Conservation (phyloP, 2,797 vertebrate genomes). For the Acanthornis magna region DNA sequence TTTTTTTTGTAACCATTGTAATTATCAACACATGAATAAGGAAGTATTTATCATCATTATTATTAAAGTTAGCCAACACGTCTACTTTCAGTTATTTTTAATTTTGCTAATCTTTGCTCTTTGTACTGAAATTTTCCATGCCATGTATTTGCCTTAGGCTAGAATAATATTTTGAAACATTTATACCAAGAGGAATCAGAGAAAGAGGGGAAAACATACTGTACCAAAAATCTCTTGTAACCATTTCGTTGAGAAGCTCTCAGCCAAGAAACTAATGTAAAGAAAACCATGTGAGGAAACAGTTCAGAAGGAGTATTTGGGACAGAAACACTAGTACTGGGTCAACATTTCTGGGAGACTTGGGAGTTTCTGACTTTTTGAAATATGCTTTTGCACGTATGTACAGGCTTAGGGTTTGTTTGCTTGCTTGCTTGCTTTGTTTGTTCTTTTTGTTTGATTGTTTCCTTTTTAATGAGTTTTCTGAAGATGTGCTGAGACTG, state of each 20-base stretch:
- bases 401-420: background rate
- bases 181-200: background rate
- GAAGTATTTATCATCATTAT: background rate
- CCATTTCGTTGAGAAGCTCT: background rate
- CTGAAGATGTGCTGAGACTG: background rate
- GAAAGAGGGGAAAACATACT: background rate
- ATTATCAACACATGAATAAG: background rate
- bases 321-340: background rate
- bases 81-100: background rate
- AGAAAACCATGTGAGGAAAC: background rate
- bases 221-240: background rate
- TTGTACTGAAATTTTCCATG: background rate
- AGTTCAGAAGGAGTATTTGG: background rate
- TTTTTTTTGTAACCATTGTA: rapidly evolving
- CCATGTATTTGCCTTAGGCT: background rate
- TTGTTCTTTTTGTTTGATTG: background rate
- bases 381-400: background rate
- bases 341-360: background rate
- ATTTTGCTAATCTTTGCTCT: background rate
- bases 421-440: background rate
- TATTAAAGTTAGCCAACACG: background rate
- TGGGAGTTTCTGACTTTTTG: background rate
- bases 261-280: background rate
- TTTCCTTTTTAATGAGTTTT: background rate
- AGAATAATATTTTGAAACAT: background rate